Evolutionary conservation across 2,113 vertebrate species (phyloP), one percentile per base, ranked within the genome.

Genomic region (Callospermophilus lateralis): DNA sequence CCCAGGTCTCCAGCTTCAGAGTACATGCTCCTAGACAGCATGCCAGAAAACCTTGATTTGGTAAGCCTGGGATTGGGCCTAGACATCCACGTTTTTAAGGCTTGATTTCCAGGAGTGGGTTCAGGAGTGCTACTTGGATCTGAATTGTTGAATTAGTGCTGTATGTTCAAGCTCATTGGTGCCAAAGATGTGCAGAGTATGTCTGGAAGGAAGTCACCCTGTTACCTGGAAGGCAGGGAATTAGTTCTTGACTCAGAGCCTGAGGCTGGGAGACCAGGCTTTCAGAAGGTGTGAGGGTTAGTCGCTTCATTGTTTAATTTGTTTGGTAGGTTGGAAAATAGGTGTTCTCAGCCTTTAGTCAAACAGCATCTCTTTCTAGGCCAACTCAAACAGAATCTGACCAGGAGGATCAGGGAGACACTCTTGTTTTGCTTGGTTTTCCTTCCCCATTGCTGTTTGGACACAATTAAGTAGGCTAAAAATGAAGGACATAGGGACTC

Each of bases 61-160:
- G 45, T 65, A 74, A 92, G 74, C 53, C 30, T 76, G 37, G 20
- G 4, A 2, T 78, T 73, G 58, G 42, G 17, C 12, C 77, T 42
- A 28, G 77, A 63, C 19, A 1, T 37, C 63, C 20, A 3, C 26
- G 0, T 84, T 74, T 58, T 34, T 80, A 67, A 53, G 61, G 26
- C 9, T 63, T 28, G 55, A 3, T 78, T 42, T 79, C 22, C 32
- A 13, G 3, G 3, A 16, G 22, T 8, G 7, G 61, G 30, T 42
- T 61, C 28, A 34, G 1, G 11, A 9, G 24, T 4, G 1, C 37
- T 68, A 42, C 53, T 92, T 63, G 53, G 51, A 84, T 51, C 42
- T 76, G 39, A 80, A 53, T n/a, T n/a, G n/a, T n/a, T n/a, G n/a
- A n/a, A n/a, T 72, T 73, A 37, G 67, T 70, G 39, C 63, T 93